Evolutionary conservation across 2,888 invertebrate species (phyloP), one percentile per base, ranked within the genome.

Genomic region (Acanthosoma haemorrhoidale): DNA sequence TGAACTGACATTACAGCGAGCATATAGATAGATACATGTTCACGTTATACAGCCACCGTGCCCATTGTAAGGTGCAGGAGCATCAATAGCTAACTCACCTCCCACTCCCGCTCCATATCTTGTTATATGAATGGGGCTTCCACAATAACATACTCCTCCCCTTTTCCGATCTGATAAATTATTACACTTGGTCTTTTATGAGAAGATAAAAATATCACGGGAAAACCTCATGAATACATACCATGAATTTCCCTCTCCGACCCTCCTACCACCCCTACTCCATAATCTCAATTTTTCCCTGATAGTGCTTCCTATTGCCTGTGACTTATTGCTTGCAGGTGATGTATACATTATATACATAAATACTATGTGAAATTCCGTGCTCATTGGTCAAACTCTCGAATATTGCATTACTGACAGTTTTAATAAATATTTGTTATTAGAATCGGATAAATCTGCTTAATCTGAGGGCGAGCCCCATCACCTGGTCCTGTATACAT

Each of bases 91-190:
- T 2, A 60, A 32, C 60, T 60, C 34, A 60, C 60, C 60, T 60
- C 60, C 34, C 18, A 32, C 32, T 15, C 15, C 8, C 18, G 16
- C 18, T 4, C 34, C 36, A 60, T 32, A 60, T 60, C 60, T 60
- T 60, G 15, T 32, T 15, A 13, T 25, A 29, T 41, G 41, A 63
- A 38, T 39, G n/a, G 59, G n/a, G 29, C 9, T 13, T 21, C 57
- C 36, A 8, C 63, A 38, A 34, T 38, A 34, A n/a, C 34, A 32
- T 15, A 16, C 36, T 18, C 4, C 32, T 1, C 29, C 13, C 32
- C 63, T 15, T 31, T 64, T 41, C 64, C 41, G 60, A 60, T 60
- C 60, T 36, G 60, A 64, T 43, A 39, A 64, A 31, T 64, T 64
- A 64, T 64, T 41, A 16, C 38, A 13, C 64, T 13, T 34, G 32